Conservation (phyloP, 2,797 vertebrate genomes). For the Danio aesculapii region DNA sequence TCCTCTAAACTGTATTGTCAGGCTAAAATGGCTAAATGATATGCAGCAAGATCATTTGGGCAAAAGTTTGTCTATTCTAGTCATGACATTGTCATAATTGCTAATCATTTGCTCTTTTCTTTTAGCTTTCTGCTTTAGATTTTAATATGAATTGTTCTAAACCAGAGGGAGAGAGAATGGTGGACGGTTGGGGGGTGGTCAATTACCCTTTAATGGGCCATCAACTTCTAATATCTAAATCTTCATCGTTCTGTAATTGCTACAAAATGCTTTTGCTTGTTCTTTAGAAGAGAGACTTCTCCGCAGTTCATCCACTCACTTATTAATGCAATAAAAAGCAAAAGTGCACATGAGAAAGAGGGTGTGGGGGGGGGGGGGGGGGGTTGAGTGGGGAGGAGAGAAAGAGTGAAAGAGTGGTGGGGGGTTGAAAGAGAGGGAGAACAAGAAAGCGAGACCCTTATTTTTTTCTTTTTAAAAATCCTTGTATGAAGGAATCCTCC, state of each 20-base stretch:
- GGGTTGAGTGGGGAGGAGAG: not conserved
- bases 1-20: not conserved
- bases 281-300: conserved; percentile 74
- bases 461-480: conserved; percentile 64
- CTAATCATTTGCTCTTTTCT: not conserved
- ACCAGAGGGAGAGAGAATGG: conserved; percentile 78
- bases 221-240: conserved; percentile 85
- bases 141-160: conserved; percentile 80
- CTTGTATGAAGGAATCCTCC: conserved; percentile 72
- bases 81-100: conserved; percentile 10
- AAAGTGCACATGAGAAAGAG: conserved; percentile 46
- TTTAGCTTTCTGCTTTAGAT: conserved; percentile 74
- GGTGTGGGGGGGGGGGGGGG: not conserved
- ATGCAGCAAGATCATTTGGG: not conserved
- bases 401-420: not conserved
- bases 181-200: conserved; percentile 55
- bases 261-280: conserved; percentile 79
- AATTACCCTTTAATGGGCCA: conserved; percentile 89
- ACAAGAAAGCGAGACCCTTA: conserved; percentile 53
- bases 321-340: conserved; percentile 77
- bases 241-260: conserved; percentile 82
- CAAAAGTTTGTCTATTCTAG: not conserved
- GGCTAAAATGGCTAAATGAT: conserved; percentile 7
- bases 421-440: not conserved
- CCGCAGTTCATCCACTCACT: conserved; percentile 68